Conservation (phyloP, 2,888 invertebrate genomes). For the Catocala sponsa region DNA sequence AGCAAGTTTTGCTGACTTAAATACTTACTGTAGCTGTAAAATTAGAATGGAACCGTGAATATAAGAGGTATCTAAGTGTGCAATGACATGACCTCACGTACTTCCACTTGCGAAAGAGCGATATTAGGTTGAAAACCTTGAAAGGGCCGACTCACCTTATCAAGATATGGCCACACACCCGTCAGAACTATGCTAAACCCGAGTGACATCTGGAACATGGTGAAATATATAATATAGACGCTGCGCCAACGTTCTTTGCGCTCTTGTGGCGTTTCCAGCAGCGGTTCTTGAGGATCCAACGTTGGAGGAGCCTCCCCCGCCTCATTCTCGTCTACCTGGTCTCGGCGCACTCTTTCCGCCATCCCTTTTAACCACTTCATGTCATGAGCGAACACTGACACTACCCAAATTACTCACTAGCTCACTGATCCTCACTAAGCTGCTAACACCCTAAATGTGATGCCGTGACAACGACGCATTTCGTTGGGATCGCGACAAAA, state of each 20-base stretch:
- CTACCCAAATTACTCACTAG: too few relatives aligned
- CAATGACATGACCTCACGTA: background rate
- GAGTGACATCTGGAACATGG: constrained; percentile 96
- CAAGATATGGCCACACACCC: constrained; percentile 96
- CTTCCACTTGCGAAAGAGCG: background rate
- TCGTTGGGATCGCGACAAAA: constrained; percentile 7
- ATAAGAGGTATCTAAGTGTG: too few relatives aligned
- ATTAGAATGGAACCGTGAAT: too few relatives aligned
- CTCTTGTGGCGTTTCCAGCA: constrained; percentile 91
- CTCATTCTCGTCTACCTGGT: constrained; percentile 26
- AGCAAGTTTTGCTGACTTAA: too few relatives aligned
- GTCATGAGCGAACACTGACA: constrained; percentile 19
- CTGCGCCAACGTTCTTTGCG: constrained; percentile 92
- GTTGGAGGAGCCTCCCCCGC: constrained; percentile 19
- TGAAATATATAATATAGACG: constrained; percentile 94
- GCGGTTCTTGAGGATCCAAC: constrained; percentile 20
- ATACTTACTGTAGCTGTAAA: too few relatives aligned
- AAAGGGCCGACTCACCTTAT: constrained; percentile 89
- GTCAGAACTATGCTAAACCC: constrained; percentile 96
- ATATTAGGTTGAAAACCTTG: background rate
- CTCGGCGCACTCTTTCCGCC: constrained; percentile 50
- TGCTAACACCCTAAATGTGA: background rate
- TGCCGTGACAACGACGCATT: constrained; percentile 18
- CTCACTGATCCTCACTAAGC: constrained; percentile 15
- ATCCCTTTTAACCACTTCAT: constrained; percentile 73